Evolutionary conservation across 2,113 vertebrate genomes (phyloP), one percentile per base, ranked within the genome.

Genomic region (Pterocles orientalis): DNA sequence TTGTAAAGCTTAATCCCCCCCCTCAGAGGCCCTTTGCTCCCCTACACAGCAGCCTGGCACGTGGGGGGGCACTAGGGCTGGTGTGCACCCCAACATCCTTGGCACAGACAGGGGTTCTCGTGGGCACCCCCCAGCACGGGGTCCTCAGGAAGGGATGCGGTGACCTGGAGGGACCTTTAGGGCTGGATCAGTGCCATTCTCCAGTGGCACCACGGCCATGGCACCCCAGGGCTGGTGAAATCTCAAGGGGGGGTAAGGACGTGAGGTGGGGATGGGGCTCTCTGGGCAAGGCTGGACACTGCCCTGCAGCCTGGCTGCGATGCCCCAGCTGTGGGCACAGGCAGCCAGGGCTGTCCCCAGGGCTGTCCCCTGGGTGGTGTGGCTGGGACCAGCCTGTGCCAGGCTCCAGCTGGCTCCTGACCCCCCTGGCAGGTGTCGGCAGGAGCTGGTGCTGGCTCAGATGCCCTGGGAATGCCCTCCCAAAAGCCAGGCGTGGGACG

Each of bases 1-100:
- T 96, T 96, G 91, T 97, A 70, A 94, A 31, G 36, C 34, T 90
- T 97, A 97, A 97, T 96, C 95, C 66, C 31, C 39, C n/a, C 6
- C 7, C 39, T n/a, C 8, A 4, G 75, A 45, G 58, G 58, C 69
- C 54, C 10, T 21, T 62, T 95, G 47, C 66, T 90, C 41, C 58
- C 81, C 15, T 1, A 29, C 51, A 41, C 1, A 1, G 28, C 73
- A 75, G 87, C 43, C 45, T 53, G 84, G 84, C 53, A 64, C 65
- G 61, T 0, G 3, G 71, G 48, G 48, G 65, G 31, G 20, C 92
- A 57, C 18, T 0, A 6, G 62, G 48, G 51, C 26, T 68, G 39
- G 57, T 1, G 1, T 1, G 12, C 34, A 60, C 34, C 19, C 18
- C 2, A 0, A 28, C 18, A 69, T 12, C 45, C 25, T 18, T 4